Percentiles rank a stretch among this genome's conserved stretches.
phyloP scores from a whole-genome alignment of 2,797 vertebrate species.

The Melanogrammus aeglefinus region DNA sequence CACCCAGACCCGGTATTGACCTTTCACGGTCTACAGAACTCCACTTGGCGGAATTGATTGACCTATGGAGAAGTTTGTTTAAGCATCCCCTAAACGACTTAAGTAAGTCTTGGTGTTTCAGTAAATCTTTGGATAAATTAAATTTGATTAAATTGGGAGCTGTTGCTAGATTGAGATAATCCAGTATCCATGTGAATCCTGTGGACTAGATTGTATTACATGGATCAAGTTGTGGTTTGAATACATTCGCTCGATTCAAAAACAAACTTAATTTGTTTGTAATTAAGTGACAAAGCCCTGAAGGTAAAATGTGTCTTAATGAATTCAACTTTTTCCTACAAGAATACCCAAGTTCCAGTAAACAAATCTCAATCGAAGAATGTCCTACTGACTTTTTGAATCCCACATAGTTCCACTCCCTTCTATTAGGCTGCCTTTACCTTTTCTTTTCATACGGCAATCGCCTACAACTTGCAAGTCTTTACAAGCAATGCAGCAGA shows the following conservation, averaged over 20 bases:
- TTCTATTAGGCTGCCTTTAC: background rate
- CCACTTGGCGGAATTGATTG: no score
- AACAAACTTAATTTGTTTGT: no score
- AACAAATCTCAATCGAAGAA: background rate
- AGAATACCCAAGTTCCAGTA: background rate
- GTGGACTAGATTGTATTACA: no score
- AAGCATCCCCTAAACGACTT: background rate
- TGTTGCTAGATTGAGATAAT: background rate
- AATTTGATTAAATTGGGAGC: no score
- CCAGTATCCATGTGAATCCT: background rate
- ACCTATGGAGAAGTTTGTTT: background rate
- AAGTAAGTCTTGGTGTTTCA: no score
- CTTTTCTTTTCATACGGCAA: slow-evolving; percentile 51
- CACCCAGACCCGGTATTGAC: background rate
- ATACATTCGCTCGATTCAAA: background rate
- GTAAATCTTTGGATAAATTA: no score
- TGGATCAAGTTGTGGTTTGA: background rate
- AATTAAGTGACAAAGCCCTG: no score
- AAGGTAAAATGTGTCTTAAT: background rate
- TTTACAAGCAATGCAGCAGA: slow-evolving; percentile 27
- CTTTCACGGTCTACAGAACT: background rate
- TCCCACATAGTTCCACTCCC: slow-evolving; percentile 22
- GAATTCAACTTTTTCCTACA: background rate
- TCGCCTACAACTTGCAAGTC: slow-evolving; percentile 51
- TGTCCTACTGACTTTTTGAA: background rate